phyloP scores from a whole-genome alignment of 2,113 vertebrate species.

The Jacana jacana region DNA sequence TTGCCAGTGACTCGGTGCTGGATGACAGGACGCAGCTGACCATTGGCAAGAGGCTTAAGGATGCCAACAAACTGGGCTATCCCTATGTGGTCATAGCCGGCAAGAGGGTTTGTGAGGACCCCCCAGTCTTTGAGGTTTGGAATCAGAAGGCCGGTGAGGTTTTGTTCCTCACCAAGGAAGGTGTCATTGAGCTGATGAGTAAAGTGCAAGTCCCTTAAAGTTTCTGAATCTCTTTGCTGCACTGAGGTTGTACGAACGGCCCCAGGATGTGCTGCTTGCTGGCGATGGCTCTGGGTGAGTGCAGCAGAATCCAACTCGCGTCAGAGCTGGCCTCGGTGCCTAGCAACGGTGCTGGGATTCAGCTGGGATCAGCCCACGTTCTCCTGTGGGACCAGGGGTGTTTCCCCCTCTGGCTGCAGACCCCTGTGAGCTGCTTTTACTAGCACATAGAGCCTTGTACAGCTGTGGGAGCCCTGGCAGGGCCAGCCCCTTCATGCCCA shows the following conservation, averaged over 20 bases:
- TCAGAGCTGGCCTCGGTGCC: fast-evolving
- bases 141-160: constrained; percentile 77
- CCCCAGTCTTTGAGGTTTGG: constrained; percentile 84
- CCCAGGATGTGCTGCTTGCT: fast-evolving
- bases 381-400: fast-evolving
- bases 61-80: constrained; percentile 86
- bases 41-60: constrained; percentile 91
- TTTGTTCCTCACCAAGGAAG: constrained; percentile 85
- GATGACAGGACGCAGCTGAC: constrained; percentile 92
- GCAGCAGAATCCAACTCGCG: fast-evolving
- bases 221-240: neutral
- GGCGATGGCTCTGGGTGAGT: fast-evolving
- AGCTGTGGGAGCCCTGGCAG: fast-evolving
- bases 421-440: neutral
- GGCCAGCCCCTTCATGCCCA: fast-evolving
- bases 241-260: neutral
- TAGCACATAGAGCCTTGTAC: fast-evolving
- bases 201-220: constrained; percentile 75
- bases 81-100: constrained; percentile 87
- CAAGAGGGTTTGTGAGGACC: constrained; percentile 80
- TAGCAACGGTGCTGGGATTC: neutral
- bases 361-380: neutral
- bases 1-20: constrained; percentile 81
- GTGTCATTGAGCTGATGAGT: constrained; percentile 80
- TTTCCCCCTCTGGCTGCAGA: neutral